A percentile compares a stretch with the other conserved stretches of the same genome.
Conservation (phyloP, 2,113 vertebrate genomes). For the Pterocles orientalis region DNA sequence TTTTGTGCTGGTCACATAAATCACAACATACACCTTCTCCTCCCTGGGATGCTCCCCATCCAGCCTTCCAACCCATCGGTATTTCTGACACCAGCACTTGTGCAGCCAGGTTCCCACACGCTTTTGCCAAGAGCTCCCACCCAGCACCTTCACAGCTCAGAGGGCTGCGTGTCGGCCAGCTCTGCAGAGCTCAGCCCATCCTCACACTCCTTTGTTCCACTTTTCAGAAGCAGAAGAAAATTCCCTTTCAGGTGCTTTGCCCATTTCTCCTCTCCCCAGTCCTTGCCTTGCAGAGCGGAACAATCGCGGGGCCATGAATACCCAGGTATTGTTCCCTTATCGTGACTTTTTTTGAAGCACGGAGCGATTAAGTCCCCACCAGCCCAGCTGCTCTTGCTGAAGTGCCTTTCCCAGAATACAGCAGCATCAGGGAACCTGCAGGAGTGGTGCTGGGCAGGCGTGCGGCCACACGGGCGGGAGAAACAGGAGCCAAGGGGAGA, state of each 20-base stretch:
- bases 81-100: not conserved
- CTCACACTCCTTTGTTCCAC: not conserved
- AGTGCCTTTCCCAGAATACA: not conserved
- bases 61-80: not conserved
- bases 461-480: not conserved
- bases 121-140: not conserved
- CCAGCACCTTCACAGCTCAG: not conserved
- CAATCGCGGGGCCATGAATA: not conserved
- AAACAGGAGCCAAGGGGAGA: not conserved
- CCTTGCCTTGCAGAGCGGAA: not conserved
- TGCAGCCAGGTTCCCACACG: not conserved
- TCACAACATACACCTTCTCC: not conserved
- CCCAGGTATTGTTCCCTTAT: not conserved
- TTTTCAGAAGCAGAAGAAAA: not conserved
- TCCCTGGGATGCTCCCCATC: not conserved
- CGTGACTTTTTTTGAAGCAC: not conserved
- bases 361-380: not conserved
- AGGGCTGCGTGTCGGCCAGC: accelerated
- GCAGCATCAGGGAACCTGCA: not conserved
- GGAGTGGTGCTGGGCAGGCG: not conserved
- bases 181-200: not conserved
- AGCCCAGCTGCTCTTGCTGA: not conserved
- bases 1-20: not conserved
- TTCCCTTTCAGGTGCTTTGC: not conserved
- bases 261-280: not conserved